Evolutionary conservation across 2,797 vertebrate genomes (phyloP).

Genomic region (Galagoides demidoff): DNA sequence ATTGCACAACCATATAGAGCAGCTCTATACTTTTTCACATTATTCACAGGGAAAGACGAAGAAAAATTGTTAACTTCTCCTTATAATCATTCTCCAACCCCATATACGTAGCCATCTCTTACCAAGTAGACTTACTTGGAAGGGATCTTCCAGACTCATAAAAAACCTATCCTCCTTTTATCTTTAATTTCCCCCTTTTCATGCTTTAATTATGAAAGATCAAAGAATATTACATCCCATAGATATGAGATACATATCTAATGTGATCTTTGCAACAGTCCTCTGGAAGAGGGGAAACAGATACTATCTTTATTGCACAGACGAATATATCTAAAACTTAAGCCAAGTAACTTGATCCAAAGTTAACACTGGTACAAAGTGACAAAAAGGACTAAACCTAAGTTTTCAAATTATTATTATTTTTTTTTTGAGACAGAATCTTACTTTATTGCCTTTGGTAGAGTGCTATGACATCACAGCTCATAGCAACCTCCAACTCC

Average conservation of each 20-base stretch:
- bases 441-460: too few relatives aligned
- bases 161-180: not conserved
- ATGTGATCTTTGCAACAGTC: not conserved
- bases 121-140: not conserved
- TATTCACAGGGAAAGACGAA: not conserved
- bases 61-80: not conserved
- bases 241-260: not conserved
- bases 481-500: too few relatives aligned
- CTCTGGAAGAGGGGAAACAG: not conserved
- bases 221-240: conserved; percentile 16
- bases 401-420: not conserved
- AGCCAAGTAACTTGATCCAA: not conserved
- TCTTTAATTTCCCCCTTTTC: not conserved
- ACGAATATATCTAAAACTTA: not conserved
- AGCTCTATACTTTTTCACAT: not conserved
- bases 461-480: too few relatives aligned
- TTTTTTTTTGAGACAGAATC: too few relatives aligned
- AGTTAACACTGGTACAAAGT: not conserved
- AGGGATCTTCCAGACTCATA: not conserved
- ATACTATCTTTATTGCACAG: not conserved
- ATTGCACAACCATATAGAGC: not conserved
- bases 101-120: not conserved
- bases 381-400: not conserved
- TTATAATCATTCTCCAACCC: not conserved
- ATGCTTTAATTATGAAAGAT: not conserved